These are phyloP conservation scores for Amia ocellicauda DNA, from an alignment of 2,113 vertebrate genomes.

Conservation along the genomic window DNA sequence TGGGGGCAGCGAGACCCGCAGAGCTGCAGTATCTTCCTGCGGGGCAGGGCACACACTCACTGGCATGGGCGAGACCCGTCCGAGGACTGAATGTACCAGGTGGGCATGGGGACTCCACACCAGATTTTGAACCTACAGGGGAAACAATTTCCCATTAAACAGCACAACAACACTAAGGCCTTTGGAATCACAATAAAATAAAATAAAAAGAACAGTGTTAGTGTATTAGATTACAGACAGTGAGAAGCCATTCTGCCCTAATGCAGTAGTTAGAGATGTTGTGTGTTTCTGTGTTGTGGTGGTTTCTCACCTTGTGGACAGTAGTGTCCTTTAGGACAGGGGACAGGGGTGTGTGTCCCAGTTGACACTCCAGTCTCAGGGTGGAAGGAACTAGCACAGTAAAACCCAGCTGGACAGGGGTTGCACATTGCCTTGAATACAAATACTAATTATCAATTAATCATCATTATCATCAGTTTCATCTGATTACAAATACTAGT, in stretches of 20 bases:
- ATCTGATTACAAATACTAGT: too few relatives aligned
- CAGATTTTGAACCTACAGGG: slow-evolving; percentile 56
- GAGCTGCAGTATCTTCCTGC: slow-evolving; percentile 77
- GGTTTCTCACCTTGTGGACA: slow-evolving; percentile 60
- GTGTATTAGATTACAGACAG: background rate
- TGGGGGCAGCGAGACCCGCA: slow-evolving; percentile 58
- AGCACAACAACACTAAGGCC: too few relatives aligned
- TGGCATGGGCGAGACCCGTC: slow-evolving; percentile 51
- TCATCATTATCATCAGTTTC: too few relatives aligned
- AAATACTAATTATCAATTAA: too few relatives aligned
- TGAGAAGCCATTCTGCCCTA: too few relatives aligned
- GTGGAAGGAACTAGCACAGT: slow-evolving; percentile 51
- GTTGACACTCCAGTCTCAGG: slow-evolving; percentile 37
- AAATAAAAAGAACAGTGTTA: background rate
- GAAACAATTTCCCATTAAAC: too few relatives aligned
- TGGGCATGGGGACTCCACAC: slow-evolving; percentile 64
- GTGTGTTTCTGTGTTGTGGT: background rate
- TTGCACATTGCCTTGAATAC: slow-evolving; percentile 56
- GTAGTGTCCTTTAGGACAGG: slow-evolving; percentile 67
- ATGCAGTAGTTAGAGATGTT: background rate
- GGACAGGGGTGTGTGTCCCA: slow-evolving; percentile 48
- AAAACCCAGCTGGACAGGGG: slow-evolving; percentile 72
- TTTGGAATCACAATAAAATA: too few relatives aligned
- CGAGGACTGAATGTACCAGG: slow-evolving; percentile 61
- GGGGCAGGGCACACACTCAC: slow-evolving; percentile 73